Evolutionary conservation across 1,140 invertebrate species (phyloP), one percentile per base, ranked within the genome.

Genomic region (Rhopalosiphum padi): DNA sequence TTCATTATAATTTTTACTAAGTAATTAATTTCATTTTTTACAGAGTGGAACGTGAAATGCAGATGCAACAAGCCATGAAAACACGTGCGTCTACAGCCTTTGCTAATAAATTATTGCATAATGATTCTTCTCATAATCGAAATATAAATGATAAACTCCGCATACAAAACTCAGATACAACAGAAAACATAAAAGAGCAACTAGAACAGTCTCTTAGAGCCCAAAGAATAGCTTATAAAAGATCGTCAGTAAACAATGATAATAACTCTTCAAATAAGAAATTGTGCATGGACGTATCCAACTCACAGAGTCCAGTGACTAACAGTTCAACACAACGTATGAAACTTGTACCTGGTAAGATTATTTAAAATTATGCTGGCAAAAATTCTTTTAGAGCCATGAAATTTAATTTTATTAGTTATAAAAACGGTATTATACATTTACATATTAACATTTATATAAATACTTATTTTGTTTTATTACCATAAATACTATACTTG

Each of bases 51-150:
- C 91, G 91, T 53, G 91, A 93, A 93, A 51, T 93, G 9, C 91
- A 93, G 53, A 93, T 93, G 91, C 91, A 93, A 85, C 91, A 93
- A 86, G 91, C 91, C 11, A 93, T 93, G 91, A 93, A 93, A 85
- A 93, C 91, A 85, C 91, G 91, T 43, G 82, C 91, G 9, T 11
- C 91, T 93, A 22, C 82, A 51, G 91, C 91, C n/a, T 93, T 53
- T 93, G n/a, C 51, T 8, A 93, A 93, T 93, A 93, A 83, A 85
- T 53, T 53, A 18, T 83, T 37, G 46, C 37, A 85, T 86, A 93
- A 93, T n/a, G 91, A 93, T 86, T 93, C 91, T 51, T 93, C 91
- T 85, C 46, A 53, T 7, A 53, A 85, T 83, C 85, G 48, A 53
- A 93, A 41, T 93, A 53, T 85, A 9, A 85, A 93, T 21, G 91